Conservation (phyloP, 2,113 vertebrate species). For the Chamaea fasciata region DNA sequence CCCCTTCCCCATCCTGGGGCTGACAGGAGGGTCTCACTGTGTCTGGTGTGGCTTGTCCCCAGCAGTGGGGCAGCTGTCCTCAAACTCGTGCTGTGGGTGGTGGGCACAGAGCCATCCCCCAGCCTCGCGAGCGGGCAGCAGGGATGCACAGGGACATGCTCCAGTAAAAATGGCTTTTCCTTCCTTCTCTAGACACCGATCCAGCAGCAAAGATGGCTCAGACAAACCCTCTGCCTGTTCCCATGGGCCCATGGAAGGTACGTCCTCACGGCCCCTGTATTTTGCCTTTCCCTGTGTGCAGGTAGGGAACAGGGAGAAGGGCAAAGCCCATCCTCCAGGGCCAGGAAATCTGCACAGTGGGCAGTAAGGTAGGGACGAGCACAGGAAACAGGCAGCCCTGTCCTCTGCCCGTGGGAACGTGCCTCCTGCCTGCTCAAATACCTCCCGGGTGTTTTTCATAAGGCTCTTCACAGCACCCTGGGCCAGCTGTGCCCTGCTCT, state of each 20-base stretch:
- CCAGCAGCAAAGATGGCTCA: constrained; percentile 84
- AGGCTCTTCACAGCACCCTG: not conserved
- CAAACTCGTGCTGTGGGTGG: accelerated
- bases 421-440: not conserved
- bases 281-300: not conserved
- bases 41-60: not conserved
- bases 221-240: constrained; percentile 85
- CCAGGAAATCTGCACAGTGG: not conserved
- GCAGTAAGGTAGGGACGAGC: not conserved
- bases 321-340: not conserved
- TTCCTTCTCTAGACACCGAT: constrained; percentile 66
- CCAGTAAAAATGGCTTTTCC: not conserved
- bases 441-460: not conserved
- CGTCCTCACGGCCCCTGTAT: not conserved
- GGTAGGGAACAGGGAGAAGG: not conserved
- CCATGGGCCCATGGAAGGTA: constrained; percentile 92
- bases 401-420: not conserved
- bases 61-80: not conserved
- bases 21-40: accelerated
- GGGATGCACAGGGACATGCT: not conserved
- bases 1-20: not conserved
- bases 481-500: not conserved
- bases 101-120: accelerated
- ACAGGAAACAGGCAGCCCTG: not conserved
- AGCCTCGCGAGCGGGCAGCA: not conserved